Evolutionary conservation across 2,888 invertebrate genomes (phyloP).

Genomic region (Danaus chrysippus): DNA sequence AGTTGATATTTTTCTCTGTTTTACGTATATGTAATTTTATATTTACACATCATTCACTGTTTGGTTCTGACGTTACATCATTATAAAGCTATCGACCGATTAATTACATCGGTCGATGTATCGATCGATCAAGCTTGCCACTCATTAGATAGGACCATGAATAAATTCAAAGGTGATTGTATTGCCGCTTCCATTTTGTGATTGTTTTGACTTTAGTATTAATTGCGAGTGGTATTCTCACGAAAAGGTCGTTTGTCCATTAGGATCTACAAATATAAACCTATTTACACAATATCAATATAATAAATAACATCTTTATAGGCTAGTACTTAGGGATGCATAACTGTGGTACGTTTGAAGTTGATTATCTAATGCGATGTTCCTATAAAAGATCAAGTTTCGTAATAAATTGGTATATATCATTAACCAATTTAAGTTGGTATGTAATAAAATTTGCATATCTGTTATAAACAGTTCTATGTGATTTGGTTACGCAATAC

Average conservation of each 20-base stretch:
- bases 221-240: not conserved
- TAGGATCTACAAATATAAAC: too few relatives aligned
- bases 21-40: not conserved
- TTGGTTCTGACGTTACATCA: constrained; percentile 20
- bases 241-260: too few relatives aligned
- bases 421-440: constrained; percentile 8
- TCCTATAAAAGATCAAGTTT: constrained; percentile 1
- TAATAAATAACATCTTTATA: too few relatives aligned
- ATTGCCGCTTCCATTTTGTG: constrained; percentile 28
- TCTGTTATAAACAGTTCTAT: constrained; percentile 33
- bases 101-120: constrained; percentile 61
- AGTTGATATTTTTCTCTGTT: not conserved
- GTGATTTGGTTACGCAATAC: constrained; percentile 46
- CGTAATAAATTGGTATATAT: constrained; percentile 13
- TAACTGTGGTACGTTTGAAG: constrained; percentile 1
- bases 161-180: constrained; percentile 66
- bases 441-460: constrained; percentile 20
- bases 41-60: not conserved
- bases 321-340: too few relatives aligned
- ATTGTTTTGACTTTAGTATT: not conserved
- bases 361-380: constrained; percentile 5
- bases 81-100: constrained; percentile 43
- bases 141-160: constrained; percentile 63
- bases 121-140: constrained; percentile 67
- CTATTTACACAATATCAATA: too few relatives aligned